Percentiles rank a stretch among this genome's conserved stretches.
Conservation (phyloP, 2,888 invertebrate species). For the Drosophila quasianomalipes region DNA sequence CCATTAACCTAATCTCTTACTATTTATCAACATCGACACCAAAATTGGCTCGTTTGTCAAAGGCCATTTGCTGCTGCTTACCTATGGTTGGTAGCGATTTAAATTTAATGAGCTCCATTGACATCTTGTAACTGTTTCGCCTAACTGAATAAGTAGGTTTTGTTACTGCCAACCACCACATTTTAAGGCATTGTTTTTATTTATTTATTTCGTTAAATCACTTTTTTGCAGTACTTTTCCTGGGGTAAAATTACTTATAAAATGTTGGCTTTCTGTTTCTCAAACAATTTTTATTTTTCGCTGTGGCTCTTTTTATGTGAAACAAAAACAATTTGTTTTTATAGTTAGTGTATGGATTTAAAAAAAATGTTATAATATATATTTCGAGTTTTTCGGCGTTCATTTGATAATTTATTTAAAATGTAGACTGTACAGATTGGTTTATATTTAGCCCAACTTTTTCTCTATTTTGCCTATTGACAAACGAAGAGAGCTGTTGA, state of each 20-base stretch:
- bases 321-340: background rate
- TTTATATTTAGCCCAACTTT: background rate
- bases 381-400: background rate
- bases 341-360: background rate
- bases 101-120: slow-evolving; percentile 62
- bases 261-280: too few relatives aligned
- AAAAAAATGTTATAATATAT: background rate
- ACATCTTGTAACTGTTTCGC: slow-evolving; percentile 57
- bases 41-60: slow-evolving; percentile 41
- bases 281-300: background rate
- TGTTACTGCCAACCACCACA: slow-evolving; percentile 10
- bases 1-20: slow-evolving; percentile 57
- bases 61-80: slow-evolving; percentile 30
- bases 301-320: background rate
- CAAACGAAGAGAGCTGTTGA: slow-evolving; percentile 36
- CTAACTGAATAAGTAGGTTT: slow-evolving; percentile 5
- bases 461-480: slow-evolving; percentile 21
- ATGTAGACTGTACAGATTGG: slow-evolving; percentile 19
- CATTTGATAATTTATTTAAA: slow-evolving; percentile 7
- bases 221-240: background rate
- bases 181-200: slow-evolving; percentile 8
- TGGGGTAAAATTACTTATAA: background rate
- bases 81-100: slow-evolving; percentile 70
- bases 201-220: background rate
- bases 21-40: slow-evolving; percentile 57